Conservation (phyloP, 2,888 invertebrate genomes). For the Fragum sueziense region DNA sequence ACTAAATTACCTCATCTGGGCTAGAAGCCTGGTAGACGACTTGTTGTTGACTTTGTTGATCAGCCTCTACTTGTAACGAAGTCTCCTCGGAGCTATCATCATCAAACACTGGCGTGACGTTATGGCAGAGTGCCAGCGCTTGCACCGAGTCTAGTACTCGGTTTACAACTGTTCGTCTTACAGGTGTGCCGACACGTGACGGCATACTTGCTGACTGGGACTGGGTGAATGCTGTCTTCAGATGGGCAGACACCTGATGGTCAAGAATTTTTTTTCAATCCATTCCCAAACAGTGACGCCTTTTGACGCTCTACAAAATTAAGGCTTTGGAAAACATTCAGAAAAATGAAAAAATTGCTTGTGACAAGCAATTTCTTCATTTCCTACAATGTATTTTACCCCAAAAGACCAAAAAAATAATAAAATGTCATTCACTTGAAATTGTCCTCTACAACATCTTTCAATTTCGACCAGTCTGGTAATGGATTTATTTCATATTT, state of each 20-base stretch:
- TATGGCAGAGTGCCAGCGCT: slow-evolving; percentile 98
- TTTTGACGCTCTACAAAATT: too few relatives aligned
- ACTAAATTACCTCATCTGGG: slow-evolving; percentile 88
- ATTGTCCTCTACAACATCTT: too few relatives aligned
- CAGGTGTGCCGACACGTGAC: slow-evolving; percentile 77
- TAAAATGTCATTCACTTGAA: too few relatives aligned
- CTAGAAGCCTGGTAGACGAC: slow-evolving; percentile 88
- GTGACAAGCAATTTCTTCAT: too few relatives aligned
- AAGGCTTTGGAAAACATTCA: too few relatives aligned
- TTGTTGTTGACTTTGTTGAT: slow-evolving; percentile 77
- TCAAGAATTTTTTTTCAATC: too few relatives aligned
- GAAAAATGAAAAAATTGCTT: too few relatives aligned
- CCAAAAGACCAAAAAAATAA: too few relatives aligned
- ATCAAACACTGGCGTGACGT: slow-evolving; percentile 98
- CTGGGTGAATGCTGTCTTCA: slow-evolving; percentile 82
- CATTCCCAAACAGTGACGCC: too few relatives aligned
- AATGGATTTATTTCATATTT: too few relatives aligned
- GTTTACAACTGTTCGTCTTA: slow-evolving; percentile 88
- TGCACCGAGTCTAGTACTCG: slow-evolving; percentile 95
- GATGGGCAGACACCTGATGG: slow-evolving; percentile 83
- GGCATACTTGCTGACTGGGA: slow-evolving; percentile 62
- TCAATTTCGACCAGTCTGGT: too few relatives aligned
- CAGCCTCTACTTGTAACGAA: slow-evolving; percentile 75
- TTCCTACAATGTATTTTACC: too few relatives aligned
- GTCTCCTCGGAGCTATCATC: slow-evolving; percentile 73